A percentile compares a stretch with the other conserved stretches of the same genome.
Conservation (phyloP, 2,888 invertebrate genomes). For the Busseola fusca region DNA sequence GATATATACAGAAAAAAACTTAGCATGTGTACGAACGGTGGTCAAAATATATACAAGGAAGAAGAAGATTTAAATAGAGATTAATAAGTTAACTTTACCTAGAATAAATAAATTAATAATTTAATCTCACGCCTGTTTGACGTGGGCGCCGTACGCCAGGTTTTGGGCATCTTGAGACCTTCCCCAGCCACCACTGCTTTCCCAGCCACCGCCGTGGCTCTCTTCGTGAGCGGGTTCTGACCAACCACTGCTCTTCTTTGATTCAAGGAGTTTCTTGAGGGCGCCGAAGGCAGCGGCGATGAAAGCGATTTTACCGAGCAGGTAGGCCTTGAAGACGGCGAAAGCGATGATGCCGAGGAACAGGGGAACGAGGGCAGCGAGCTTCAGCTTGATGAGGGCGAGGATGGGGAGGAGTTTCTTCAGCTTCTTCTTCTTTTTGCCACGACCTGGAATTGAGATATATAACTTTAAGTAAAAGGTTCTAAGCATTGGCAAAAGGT, state of each 20-base stretch:
- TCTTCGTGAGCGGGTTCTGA: constrained; percentile 91
- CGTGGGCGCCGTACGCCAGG: constrained; percentile 91
- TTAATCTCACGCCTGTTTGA: constrained; percentile 78
- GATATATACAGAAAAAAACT: constrained; percentile 65
- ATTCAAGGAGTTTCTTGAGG: constrained; percentile 91
- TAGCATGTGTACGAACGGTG: constrained; percentile 64
- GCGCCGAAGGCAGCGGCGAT: constrained; percentile 92
- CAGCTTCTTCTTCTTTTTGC: constrained; percentile 94
- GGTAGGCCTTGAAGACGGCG: constrained; percentile 94
- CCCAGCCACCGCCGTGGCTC: constrained; percentile 82
- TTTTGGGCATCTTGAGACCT: constrained; percentile 91
- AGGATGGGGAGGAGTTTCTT: constrained; percentile 93
- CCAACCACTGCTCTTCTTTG: constrained; percentile 93
- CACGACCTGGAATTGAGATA: constrained; percentile 89
- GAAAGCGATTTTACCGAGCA: constrained; percentile 95
- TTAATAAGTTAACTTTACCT: constrained; percentile 66
- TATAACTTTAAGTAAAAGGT: constrained; percentile 7
- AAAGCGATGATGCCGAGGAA: constrained; percentile 93
- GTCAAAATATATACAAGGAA: constrained; percentile 60
- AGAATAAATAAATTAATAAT: constrained; percentile 71
- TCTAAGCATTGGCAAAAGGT: background rate
- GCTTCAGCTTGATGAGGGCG: constrained; percentile 93
- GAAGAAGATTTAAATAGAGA: constrained; percentile 50
- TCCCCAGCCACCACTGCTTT: constrained; percentile 90
- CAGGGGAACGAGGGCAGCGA: constrained; percentile 92